These are phyloP conservation scores for Zosterops pallidus DNA, from an alignment of 2,113 vertebrate genomes.

Conservation along the genomic window DNA sequence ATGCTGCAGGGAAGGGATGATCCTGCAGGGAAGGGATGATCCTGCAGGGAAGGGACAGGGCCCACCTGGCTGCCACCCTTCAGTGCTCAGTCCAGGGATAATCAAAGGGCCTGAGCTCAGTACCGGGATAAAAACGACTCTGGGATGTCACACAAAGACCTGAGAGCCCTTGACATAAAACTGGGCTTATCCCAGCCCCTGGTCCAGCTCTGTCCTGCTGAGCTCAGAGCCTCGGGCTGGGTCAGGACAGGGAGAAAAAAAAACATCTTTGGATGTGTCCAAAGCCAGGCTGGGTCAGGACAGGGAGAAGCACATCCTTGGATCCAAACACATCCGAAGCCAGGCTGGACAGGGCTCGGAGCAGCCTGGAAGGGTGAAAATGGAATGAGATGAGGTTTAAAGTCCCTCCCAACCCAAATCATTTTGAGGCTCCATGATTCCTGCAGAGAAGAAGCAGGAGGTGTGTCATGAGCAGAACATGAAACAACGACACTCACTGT, in stretches of 20 bases:
- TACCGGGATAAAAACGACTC: background rate
- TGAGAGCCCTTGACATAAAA: background rate
- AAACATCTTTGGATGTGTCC: background rate
- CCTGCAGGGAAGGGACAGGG: background rate
- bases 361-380: background rate
- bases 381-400: background rate
- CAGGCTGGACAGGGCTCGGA: background rate
- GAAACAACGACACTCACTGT: too few relatives aligned
- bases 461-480: background rate
- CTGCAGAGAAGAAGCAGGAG: background rate
- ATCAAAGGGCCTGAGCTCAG: background rate
- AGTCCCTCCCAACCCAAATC: background rate
- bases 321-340: background rate
- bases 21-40: too few relatives aligned
- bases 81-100: background rate
- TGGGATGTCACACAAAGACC: background rate
- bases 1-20: background rate
- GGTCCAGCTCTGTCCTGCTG: background rate
- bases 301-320: background rate
- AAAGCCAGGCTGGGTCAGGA: background rate
- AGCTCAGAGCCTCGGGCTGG: background rate
- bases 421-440: accelerated
- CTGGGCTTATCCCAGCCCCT: background rate
- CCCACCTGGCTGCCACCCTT: background rate
- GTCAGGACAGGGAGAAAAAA: background rate